Evolutionary conservation across 1,140 invertebrate genomes (phyloP).

Genomic region (Diorhabda sublineata): DNA sequence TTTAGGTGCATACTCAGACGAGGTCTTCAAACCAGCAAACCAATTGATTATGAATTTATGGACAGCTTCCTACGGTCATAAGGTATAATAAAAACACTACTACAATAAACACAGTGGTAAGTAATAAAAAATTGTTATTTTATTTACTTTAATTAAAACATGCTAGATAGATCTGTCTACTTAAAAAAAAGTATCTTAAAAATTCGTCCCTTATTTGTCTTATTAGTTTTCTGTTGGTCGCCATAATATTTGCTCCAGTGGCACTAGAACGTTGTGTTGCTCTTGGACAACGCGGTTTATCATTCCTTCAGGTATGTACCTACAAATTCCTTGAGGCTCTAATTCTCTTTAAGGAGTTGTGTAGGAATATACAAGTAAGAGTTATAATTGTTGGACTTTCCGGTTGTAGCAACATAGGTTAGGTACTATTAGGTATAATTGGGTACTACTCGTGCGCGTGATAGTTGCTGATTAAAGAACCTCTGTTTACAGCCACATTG

Average conservation of each 20-base stretch:
- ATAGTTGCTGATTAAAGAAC: slow-evolving; percentile 4
- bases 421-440: slow-evolving; percentile 10
- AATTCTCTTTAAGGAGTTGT: slow-evolving; percentile 37
- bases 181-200: slow-evolving; percentile 1
- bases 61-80: too few species aligned
- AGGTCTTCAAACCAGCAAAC: too few species aligned
- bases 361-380: slow-evolving; percentile 37
- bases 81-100: too few species aligned
- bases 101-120: too few species aligned
- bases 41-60: too few species aligned
- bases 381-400: slow-evolving; percentile 33
- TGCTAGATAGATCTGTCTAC: background rate
- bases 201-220: slow-evolving; percentile 5
- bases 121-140: too few species aligned
- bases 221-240: background rate
- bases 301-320: background rate
- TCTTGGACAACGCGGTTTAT: background rate
- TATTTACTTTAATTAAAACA: too few species aligned
- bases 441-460: background rate
- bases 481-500: background rate
- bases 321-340: background rate
- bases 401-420: slow-evolving; percentile 33
- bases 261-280: background rate
- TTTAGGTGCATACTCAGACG: too few species aligned
- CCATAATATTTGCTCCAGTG: background rate